Evolutionary conservation across 2,888 invertebrate genomes (phyloP).

Genomic region (Thymelicus acteon): DNA sequence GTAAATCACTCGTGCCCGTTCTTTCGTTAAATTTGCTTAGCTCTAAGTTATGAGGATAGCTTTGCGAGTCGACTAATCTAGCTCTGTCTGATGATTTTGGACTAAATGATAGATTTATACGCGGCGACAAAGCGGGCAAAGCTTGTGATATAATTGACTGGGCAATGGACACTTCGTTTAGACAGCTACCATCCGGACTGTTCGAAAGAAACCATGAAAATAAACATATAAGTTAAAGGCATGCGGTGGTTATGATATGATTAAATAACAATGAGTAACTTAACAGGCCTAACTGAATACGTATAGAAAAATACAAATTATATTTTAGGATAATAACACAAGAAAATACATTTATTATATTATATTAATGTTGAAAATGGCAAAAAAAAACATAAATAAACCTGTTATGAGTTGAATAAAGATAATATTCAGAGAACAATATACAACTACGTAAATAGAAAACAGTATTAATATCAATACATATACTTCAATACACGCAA

Average conservation of each 20-base stretch:
- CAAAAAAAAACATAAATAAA: neutral
- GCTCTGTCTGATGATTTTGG: slow-evolving; percentile 78
- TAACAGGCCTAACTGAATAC: neutral
- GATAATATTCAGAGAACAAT: neutral
- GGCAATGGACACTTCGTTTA: slow-evolving; percentile 81
- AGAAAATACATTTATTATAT: slow-evolving; percentile 10
- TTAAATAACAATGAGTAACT: neutral
- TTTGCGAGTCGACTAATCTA: slow-evolving; percentile 70
- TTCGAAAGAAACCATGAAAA: slow-evolving; percentile 55
- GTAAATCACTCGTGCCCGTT: slow-evolving; percentile 52
- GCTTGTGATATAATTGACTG: slow-evolving; percentile 84
- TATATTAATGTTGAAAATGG: neutral
- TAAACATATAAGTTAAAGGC: slow-evolving; percentile 53
- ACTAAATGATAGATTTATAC: slow-evolving; percentile 74
- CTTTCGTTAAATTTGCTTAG: slow-evolving; percentile 67
- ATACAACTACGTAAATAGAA: slow-evolving; percentile 14
- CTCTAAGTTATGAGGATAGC: slow-evolving; percentile 63
- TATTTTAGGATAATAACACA: slow-evolving; percentile 22
- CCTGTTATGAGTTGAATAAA: neutral
- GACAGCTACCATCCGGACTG: slow-evolving; percentile 83
- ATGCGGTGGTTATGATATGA: slow-evolving; percentile 50
- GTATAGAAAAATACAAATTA: neutral
- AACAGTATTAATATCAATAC: slow-evolving; percentile 4
- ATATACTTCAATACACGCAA: slow-evolving; percentile 36
- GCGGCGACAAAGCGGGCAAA: slow-evolving; percentile 78